Conservation (phyloP, 2,888 invertebrate genomes). For the Muscina levida region DNA sequence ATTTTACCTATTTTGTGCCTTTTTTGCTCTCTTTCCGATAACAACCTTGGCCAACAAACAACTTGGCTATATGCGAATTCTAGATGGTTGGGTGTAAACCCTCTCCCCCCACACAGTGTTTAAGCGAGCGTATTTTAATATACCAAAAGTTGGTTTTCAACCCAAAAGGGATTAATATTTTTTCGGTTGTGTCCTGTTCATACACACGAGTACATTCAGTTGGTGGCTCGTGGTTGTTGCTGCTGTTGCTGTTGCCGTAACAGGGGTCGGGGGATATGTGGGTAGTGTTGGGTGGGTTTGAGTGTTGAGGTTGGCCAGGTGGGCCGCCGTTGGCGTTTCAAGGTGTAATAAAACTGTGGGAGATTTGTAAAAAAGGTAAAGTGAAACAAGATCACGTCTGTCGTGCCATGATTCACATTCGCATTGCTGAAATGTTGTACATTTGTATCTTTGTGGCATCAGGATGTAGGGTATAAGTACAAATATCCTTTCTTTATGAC, state of each 20-base stretch:
- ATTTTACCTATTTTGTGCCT: background rate
- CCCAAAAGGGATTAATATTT: slow-evolving; percentile 55
- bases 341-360: slow-evolving; percentile 4
- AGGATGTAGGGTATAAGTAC: background rate
- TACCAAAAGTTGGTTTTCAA: slow-evolving; percentile 51
- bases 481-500: slow-evolving; percentile 39
- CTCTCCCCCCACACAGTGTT: background rate
- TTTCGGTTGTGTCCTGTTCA: slow-evolving; percentile 37
- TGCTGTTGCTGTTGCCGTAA: background rate
- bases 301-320: background rate
- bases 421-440: background rate
- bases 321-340: background rate
- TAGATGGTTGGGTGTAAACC: background rate
- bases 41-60: slow-evolving; percentile 17
- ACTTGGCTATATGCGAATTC: too few relatives aligned
- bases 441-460: background rate
- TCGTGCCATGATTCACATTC: slow-evolving; percentile 26
- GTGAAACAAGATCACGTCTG: slow-evolving; percentile 29
- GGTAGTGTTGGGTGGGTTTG: background rate
- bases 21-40: background rate
- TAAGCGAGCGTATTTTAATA: slow-evolving; percentile 48
- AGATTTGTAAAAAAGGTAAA: slow-evolving; percentile 17
- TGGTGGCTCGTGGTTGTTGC: background rate
- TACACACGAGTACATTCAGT: slow-evolving; percentile 11
- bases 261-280: background rate